phyloP scores from a whole-genome alignment of 2,113 vertebrate genomes.

The Macrotus californicus region DNA sequence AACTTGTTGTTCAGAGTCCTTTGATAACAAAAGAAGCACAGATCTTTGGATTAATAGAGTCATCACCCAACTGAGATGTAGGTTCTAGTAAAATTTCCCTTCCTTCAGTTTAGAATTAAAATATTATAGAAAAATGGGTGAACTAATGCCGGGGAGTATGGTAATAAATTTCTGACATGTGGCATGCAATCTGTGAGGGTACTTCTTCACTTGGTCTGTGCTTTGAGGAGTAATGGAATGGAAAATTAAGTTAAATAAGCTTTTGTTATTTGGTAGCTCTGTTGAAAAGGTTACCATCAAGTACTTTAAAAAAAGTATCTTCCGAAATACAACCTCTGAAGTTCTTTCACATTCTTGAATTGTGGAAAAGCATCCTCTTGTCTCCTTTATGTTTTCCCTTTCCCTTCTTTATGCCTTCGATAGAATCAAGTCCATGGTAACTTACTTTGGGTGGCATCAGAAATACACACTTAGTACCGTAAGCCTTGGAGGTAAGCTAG shows the following conservation, averaged over 20 bases:
- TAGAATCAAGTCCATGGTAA: slow-evolving; percentile 12
- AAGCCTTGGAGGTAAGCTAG: not conserved
- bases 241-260: slow-evolving; percentile 50
- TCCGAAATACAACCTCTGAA: slow-evolving; percentile 15
- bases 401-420: slow-evolving; percentile 35
- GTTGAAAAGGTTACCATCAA: slow-evolving; percentile 11
- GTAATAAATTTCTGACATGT: not conserved
- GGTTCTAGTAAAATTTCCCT: not conserved
- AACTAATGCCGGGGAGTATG: not conserved
- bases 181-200: not conserved
- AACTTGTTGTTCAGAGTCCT: not conserved
- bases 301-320: slow-evolving; percentile 15
- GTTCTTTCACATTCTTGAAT: slow-evolving; percentile 22
- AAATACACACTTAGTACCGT: not conserved
- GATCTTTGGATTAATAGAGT: not conserved
- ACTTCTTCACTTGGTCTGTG: slow-evolving; percentile 22
- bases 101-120: slow-evolving; percentile 25
- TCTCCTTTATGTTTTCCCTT: slow-evolving; percentile 25
- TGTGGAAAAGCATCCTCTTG: slow-evolving; percentile 6
- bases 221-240: slow-evolving; percentile 18
- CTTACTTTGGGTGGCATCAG: not conserved
- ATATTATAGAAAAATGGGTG: not conserved
- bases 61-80: not conserved
- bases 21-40: not conserved
- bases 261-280: slow-evolving; percentile 17